Evolutionary conservation across 2,888 invertebrate genomes (phyloP).

Genomic region (Orgyia antiqua): DNA sequence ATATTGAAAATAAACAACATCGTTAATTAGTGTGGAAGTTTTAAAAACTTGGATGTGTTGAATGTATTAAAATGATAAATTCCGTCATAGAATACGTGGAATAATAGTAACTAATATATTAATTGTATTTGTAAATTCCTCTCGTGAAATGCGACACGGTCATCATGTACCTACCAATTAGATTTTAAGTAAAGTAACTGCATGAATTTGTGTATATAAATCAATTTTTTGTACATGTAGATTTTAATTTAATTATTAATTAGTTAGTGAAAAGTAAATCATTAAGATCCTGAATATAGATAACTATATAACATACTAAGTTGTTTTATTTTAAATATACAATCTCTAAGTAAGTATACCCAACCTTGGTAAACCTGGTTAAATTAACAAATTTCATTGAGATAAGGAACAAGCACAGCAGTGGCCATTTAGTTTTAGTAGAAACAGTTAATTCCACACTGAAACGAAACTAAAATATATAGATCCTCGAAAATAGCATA

Average conservation of each 20-base stretch:
- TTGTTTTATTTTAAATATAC: constrained; percentile 23
- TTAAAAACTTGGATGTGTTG: constrained; percentile 37
- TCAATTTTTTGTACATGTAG: constrained; percentile 74
- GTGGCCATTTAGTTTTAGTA: no score
- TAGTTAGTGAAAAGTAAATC: constrained; percentile 70
- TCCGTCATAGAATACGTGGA: constrained; percentile 25
- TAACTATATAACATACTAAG: constrained; percentile 43
- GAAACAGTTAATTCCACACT: no score
- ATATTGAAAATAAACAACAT: constrained; percentile 34
- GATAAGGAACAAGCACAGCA: no score
- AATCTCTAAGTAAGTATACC: no score
- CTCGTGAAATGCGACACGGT: constrained; percentile 41
- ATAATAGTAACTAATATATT: constrained; percentile 28
- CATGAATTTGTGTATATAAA: constrained; percentile 72
- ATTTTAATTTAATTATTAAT: constrained; percentile 69
- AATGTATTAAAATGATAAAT: constrained; percentile 29
- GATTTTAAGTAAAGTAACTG: constrained; percentile 53
- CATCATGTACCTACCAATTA: constrained; percentile 60
- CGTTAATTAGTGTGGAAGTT: constrained; percentile 30
- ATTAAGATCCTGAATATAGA: constrained; percentile 73
- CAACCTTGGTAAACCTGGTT: no score
- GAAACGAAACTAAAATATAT: no score
- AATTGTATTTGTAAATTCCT: constrained; percentile 58
- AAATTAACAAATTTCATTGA: no score
- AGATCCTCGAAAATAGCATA: no score